Evolutionary conservation across 1,140 invertebrate genomes (phyloP).

Genomic region (Lanistes nyassanus): DNA sequence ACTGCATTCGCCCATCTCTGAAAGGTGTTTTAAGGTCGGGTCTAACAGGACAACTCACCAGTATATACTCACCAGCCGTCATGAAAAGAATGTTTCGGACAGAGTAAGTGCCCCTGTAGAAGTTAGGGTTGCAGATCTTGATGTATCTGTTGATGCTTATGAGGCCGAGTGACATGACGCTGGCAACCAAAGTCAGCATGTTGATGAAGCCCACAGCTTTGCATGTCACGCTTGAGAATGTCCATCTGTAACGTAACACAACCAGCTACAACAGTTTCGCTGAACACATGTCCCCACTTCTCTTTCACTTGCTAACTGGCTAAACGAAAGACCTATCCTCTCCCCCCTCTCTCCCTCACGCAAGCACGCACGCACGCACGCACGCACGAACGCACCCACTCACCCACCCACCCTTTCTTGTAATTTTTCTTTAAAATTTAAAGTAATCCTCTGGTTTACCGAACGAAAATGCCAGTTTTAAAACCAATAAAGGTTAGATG

Average conservation of each 20-base stretch:
- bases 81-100: constrained; percentile 17
- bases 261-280: too few species aligned
- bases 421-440: too few species aligned
- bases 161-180: constrained; percentile 41
- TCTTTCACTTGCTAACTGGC: too few species aligned
- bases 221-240: constrained; percentile 25
- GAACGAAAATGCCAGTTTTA: too few species aligned
- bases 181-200: constrained; percentile 43
- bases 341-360: background rate
- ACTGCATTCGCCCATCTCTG: constrained; percentile 48
- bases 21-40: constrained; percentile 41
- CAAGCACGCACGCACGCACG: too few species aligned
- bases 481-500: too few species aligned
- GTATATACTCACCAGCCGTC: constrained; percentile 21
- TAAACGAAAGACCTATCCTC: background rate
- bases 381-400: constrained; percentile 1
- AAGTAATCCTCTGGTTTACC: too few species aligned
- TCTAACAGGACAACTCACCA: constrained; percentile 28
- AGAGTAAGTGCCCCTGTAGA: constrained; percentile 21
- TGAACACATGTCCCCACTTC: too few species aligned
- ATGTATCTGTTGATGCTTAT: constrained; percentile 43
- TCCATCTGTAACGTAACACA: constrained; percentile 29
- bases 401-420: background rate
- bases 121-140: constrained; percentile 26
- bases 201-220: constrained; percentile 35